Conservation (phyloP, 2,113 vertebrate genomes). For the Halichoeres trimaculatus region DNA sequence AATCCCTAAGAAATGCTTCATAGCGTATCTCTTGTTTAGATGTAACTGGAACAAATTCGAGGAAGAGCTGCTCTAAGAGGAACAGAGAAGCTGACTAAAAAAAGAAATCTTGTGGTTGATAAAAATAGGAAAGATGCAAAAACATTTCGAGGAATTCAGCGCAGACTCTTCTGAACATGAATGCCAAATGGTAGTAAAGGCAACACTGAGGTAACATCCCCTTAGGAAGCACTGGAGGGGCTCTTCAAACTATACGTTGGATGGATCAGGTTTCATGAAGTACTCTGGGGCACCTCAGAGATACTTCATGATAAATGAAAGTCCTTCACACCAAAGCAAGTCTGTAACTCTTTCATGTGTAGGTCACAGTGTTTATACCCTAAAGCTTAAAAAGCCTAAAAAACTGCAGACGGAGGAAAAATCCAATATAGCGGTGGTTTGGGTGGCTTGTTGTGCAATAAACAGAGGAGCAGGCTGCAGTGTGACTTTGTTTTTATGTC, state of each 20-base stretch:
- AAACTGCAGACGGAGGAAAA: constrained; percentile 51
- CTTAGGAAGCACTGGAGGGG: background rate
- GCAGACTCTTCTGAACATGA: background rate
- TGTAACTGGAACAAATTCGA: constrained; percentile 33
- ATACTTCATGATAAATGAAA: constrained; percentile 41
- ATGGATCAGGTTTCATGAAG: constrained; percentile 24
- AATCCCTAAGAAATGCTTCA: constrained; percentile 49
- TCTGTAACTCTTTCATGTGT: background rate
- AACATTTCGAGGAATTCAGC: constrained; percentile 37
- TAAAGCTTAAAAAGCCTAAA: constrained; percentile 34
- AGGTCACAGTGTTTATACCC: constrained; percentile 32
- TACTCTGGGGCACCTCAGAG: constrained; percentile 7
- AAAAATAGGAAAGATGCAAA: constrained; percentile 27
- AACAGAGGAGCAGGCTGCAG: constrained; percentile 71
- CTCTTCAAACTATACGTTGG: constrained; percentile 32
- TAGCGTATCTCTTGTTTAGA: constrained; percentile 27
- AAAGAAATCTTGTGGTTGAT: constrained; percentile 13
- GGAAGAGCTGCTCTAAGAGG: constrained; percentile 22
- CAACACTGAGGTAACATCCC: constrained; percentile 16
- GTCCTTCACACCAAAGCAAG: constrained; percentile 26
- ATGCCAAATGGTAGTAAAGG: constrained; percentile 21
- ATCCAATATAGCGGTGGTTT: constrained; percentile 46
- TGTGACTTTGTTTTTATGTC: constrained; percentile 77
- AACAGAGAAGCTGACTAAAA: constrained; percentile 39
- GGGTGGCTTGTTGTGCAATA: constrained; percentile 71